Base-by-base conservation (phyloP, 35 echinoderm and acorn worm genomes). In the Apostichopus japonicus region DNA sequence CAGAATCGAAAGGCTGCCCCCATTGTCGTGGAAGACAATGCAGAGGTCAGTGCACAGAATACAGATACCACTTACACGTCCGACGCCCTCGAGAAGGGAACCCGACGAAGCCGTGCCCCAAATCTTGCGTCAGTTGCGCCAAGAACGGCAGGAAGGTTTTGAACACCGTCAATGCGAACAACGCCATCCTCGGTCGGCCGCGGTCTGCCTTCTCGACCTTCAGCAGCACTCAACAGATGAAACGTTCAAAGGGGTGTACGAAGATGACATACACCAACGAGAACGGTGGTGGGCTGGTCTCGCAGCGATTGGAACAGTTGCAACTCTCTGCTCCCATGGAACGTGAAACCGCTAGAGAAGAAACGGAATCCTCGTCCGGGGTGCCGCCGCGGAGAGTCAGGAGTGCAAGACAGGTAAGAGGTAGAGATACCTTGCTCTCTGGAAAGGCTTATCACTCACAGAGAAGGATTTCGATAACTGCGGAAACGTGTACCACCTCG, bases 171-270 rank as follows among this genome's bases (percentile, higher is more conserved):
- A 99, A 99, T 87, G 79, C 91, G 22, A 99, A 96, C 86, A 93
- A 95, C 53, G 65, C 91, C 52, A 92, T 99, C 53, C 91, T 99
- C 15, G 97, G 97, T 6, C 90, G 97, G 79, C 97, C 97, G 2
- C 93, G 92, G 62, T 99, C 97, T 56, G 92, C 93, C 55, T 99
- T 96, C 90, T 95, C 97, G 0, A 99, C 97, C 8, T 99, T 94
- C 78, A 99, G 93, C 25, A 99, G 95, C 82, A 81, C 93, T 6
- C 90, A 93, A 67, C 92, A 92, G 53, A 84, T 91, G 67, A 91
- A 25, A 5, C 57, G 78, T 56, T 63, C 44, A 19, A 96, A 96
- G 57, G 54, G 92, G 22, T 67, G 11, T 67, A 83, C 77, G 22
- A 87, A 58, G n/a, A 94, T 98, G 92, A 62, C 79, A 1, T 91